A percentile compares a stretch with the other conserved stretches of the same genome.
Conservation (phyloP, 2,113 vertebrate species). For the Protomyctophum bolini region DNA sequence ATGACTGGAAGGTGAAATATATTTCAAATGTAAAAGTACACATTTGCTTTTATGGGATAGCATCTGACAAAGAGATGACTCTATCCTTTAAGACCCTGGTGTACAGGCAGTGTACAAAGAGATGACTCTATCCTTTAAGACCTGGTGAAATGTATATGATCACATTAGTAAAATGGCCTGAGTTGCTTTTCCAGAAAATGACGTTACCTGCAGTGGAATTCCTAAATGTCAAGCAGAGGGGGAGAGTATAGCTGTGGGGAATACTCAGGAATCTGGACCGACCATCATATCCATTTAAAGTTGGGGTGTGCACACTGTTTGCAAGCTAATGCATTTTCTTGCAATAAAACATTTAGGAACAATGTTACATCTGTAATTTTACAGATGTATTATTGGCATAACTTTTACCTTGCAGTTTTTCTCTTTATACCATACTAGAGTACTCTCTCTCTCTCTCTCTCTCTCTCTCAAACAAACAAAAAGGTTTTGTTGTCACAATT, state of each 20-base stretch:
- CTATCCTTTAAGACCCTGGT: slow-evolving; percentile 14
- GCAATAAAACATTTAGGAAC: slow-evolving; percentile 48
- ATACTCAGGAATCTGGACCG: slow-evolving; percentile 32
- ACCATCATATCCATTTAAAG: slow-evolving; percentile 21
- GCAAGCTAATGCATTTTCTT: slow-evolving; percentile 55
- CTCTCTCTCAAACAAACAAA: too few relatives aligned
- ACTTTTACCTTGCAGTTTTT: slow-evolving; percentile 34
- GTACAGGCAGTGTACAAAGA: too few relatives aligned
- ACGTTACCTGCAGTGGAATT: slow-evolving; percentile 47
- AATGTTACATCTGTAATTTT: slow-evolving; percentile 46
- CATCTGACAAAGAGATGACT: slow-evolving; percentile 16
- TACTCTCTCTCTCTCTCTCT: too few relatives aligned
- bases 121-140: slow-evolving; percentile 21
- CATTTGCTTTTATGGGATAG: slow-evolving; percentile 42
- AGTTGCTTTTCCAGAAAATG: slow-evolving; percentile 47
- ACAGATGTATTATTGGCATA: slow-evolving; percentile 56
- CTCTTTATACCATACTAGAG: slow-evolving; percentile 42
- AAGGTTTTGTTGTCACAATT: too few relatives aligned
- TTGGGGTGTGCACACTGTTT: slow-evolving; percentile 41
- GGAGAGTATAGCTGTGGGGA: slow-evolving; percentile 24
- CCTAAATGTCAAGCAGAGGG: slow-evolving; percentile 31
- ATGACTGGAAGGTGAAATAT: slow-evolving; percentile 54
- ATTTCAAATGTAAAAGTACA: slow-evolving; percentile 33
- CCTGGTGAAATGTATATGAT: slow-evolving; percentile 19
- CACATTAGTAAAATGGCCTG: slow-evolving; percentile 10